Percentiles rank a stretch among this genome's conserved stretches.
Conservation (phyloP, 2,888 invertebrate genomes). For the Xanthia togata region DNA sequence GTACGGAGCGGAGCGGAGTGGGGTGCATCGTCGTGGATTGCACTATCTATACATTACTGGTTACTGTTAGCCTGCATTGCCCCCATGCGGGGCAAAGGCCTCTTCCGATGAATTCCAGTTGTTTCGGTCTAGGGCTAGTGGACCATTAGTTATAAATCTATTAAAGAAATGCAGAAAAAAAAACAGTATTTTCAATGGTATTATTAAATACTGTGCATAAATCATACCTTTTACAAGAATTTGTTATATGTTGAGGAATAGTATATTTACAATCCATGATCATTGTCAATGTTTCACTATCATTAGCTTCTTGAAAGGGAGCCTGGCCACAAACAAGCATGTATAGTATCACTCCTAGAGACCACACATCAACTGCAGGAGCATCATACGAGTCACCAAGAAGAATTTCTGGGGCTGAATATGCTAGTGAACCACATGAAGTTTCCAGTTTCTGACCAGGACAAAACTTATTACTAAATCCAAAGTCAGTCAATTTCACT, state of each 20-base stretch:
- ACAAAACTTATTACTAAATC: conserved; percentile 98
- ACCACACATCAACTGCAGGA: conserved; percentile 99
- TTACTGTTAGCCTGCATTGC: not conserved
- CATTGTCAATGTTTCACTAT: conserved; percentile 99
- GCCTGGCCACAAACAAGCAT: conserved; percentile 99
- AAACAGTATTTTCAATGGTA: too few relatives aligned
- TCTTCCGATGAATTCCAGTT: not conserved
- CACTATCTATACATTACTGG: too few relatives aligned
- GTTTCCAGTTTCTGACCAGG: conserved; percentile 99
- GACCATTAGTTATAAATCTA: not conserved
- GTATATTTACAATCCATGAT: conserved; percentile 99
- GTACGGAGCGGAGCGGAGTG: too few relatives aligned
- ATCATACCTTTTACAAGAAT: conserved; percentile 94
- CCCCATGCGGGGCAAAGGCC: not conserved
- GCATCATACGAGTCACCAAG: conserved; percentile 99
- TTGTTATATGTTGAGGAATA: conserved; percentile 96
- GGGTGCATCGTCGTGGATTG: too few relatives aligned
- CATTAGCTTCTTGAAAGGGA: conserved; percentile 99
- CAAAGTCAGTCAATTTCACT: conserved; percentile 99
- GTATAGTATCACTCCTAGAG: conserved; percentile 99
- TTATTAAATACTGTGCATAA: too few relatives aligned
- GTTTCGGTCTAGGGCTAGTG: not conserved
- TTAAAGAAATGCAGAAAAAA: not conserved
- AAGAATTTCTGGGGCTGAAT: conserved; percentile 99
- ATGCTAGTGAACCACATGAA: conserved; percentile 99